Conservation (phyloP, 2,888 invertebrate genomes). For the Erebia aethiops region DNA sequence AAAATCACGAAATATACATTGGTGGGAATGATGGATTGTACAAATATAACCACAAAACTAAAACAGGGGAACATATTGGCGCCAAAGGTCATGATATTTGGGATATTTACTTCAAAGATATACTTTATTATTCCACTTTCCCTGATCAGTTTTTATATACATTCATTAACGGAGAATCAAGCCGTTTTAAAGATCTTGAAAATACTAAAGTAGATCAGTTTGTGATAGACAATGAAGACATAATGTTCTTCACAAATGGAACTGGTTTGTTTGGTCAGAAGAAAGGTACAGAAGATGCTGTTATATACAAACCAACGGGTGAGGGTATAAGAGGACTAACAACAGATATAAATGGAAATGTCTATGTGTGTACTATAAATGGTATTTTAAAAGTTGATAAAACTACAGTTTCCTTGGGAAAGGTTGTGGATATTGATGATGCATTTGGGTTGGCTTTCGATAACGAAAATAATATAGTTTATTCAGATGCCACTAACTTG, state of each 20-base stretch:
- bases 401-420: conserved; percentile 46
- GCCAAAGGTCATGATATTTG: conserved; percentile 58
- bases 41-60: conserved; percentile 56
- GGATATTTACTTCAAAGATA: conserved; percentile 63
- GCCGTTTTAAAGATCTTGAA: conserved; percentile 61
- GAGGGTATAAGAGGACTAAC: conserved; percentile 57
- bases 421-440: conserved; percentile 54
- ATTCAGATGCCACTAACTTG: conserved; percentile 55
- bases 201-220: conserved; percentile 67
- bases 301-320: conserved; percentile 46
- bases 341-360: conserved; percentile 56
- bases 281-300: conserved; percentile 57
- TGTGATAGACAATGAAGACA: conserved; percentile 59
- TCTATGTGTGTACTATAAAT: conserved; percentile 56
- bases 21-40: conserved; percentile 66
- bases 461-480: conserved; percentile 63
- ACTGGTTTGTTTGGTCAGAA: conserved; percentile 63
- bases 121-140: conserved; percentile 59
- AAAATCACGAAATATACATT: conserved; percentile 59
- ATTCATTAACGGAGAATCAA: conserved; percentile 50
- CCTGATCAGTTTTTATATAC: conserved; percentile 63
- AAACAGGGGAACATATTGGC: conserved; percentile 55
- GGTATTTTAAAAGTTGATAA: conserved; percentile 61
- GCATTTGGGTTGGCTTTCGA: conserved; percentile 69
- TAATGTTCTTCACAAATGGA: conserved; percentile 61